phyloP scores from a whole-genome alignment of 2,113 vertebrate species.

The Scolopax mira region DNA sequence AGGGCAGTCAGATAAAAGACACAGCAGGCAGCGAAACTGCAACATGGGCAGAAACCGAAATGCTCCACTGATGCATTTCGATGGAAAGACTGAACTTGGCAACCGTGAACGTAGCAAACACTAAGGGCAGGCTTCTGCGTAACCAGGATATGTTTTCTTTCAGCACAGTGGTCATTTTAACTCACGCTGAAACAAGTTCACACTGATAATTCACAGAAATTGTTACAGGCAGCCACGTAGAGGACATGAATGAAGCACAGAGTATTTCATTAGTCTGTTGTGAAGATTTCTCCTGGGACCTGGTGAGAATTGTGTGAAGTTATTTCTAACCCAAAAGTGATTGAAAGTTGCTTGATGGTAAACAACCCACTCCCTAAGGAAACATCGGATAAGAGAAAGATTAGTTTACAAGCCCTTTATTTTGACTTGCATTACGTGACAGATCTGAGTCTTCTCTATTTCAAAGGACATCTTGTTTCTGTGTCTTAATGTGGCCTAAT shows the following conservation, averaged over 20 bases:
- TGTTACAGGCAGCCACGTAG: background rate
- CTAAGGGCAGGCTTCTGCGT: background rate
- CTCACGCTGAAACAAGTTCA: background rate
- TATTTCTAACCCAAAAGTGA: background rate
- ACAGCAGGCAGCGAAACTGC: background rate
- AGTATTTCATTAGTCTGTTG: background rate
- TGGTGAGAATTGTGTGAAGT: background rate
- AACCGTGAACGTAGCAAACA: fast-evolving
- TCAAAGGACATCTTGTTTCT: background rate
- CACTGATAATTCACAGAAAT: background rate
- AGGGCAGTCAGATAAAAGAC: background rate
- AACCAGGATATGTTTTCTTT: background rate
- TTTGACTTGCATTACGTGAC: background rate
- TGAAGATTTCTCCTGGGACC: background rate
- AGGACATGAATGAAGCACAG: background rate
- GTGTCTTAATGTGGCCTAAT: background rate
- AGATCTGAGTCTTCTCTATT: background rate
- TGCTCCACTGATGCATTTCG: background rate
- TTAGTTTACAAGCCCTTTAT: background rate
- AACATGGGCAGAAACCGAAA: background rate
- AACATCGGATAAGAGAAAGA: background rate
- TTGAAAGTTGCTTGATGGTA: background rate
- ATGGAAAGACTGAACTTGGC: background rate
- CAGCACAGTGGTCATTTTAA: background rate
- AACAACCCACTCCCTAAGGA: background rate